These are phyloP conservation scores for Gopherus evgoodei DNA, from an alignment of 2,113 vertebrate genomes.

Conservation along the genomic window DNA sequence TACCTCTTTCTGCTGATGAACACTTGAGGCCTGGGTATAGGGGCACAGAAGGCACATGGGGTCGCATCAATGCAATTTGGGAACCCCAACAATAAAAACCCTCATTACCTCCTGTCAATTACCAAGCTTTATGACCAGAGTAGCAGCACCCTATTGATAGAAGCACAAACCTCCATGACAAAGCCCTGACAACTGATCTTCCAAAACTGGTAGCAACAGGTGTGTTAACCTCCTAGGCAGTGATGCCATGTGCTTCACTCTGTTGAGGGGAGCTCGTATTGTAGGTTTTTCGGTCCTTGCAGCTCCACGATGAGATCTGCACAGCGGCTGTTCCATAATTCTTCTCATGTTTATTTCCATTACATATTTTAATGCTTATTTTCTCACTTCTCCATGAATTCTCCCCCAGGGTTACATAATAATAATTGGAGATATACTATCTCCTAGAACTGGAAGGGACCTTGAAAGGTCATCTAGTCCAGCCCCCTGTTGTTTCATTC, in stretches of 20 bases:
- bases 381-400: not conserved
- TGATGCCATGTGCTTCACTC: not conserved
- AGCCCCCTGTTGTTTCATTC: not conserved
- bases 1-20: not conserved
- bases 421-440: too few relatives aligned
- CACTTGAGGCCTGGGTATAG: not conserved
- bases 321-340: not conserved
- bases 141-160: not conserved
- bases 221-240: not conserved
- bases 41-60: not conserved
- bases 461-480: too few relatives aligned
- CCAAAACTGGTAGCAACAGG: not conserved
- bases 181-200: not conserved
- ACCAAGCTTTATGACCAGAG: not conserved
- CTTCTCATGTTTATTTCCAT: not conserved
- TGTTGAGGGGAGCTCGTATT: not conserved
- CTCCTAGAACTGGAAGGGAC: too few relatives aligned
- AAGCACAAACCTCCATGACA: not conserved
- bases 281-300: not conserved
- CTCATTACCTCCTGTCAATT: not conserved
- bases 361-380: too few relatives aligned
- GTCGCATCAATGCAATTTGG: not conserved
- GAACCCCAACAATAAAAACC: not conserved
- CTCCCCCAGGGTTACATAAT: not conserved
- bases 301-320: not conserved